Base-by-base conservation (phyloP, 2,113 vertebrate species). In the Semnornis frantzii region DNA sequence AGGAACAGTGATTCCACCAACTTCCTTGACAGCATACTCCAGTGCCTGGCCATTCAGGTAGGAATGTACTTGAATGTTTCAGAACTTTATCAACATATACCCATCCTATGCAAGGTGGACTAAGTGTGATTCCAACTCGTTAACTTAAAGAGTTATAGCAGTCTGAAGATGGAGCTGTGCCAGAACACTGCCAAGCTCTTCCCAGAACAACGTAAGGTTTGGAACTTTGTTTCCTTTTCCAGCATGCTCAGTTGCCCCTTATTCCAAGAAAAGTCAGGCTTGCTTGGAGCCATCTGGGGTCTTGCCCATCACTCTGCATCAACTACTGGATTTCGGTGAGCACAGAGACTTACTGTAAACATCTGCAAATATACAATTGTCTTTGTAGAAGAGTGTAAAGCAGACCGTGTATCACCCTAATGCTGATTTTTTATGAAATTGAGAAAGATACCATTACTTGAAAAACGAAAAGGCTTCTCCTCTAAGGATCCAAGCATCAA, bases 381-480 rank as follows among this genome's bases (percentile, higher is more conserved):
- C 23, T 19, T 58, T 62, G 48, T 4, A 82, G 19, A 4, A 79
- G 44, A n/a, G 21, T 50, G 46, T 27, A 85, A 72, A 50, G 5
- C 33, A 72, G 73, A 13, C 8, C 18, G 1, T 34, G 5, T 64
- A 50, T 60, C n/a, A 76, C 12, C 16, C 46, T 55, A 12, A 65
- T 75, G 23, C 2, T 65, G 50, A 82, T n/a, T 82, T 85, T 82
- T 66, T 5, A 17, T 70, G 31, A 57, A 65, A 60, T 5, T 64
- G 15, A 37, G 39, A 74, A 73, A 65, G 33, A 33, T 44, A 52
- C 4, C 3, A 13, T 28, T 46, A 24, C 11, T 39, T 31, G 12
- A 70, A 31, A 64, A 85, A 69, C 6, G 6, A 13, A 57, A 60
- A 50, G 0, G 0, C 3, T 44, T 59, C 21, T 31, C 7, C n/a